Evolutionary conservation across 2,888 invertebrate genomes (phyloP).

Genomic region (Antitype chi): DNA sequence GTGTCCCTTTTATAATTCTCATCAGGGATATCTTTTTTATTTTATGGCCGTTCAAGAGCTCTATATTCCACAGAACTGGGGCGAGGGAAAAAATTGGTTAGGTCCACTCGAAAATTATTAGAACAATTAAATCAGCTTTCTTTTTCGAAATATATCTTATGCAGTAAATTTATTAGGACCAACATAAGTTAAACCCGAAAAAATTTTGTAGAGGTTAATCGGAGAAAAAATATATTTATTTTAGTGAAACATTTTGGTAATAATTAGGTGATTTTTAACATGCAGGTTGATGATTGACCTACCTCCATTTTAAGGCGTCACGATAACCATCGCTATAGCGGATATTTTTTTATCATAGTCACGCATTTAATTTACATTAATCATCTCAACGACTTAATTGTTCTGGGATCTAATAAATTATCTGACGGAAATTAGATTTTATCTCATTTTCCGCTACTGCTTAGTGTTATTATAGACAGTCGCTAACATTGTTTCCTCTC

Average conservation of each 20-base stretch:
- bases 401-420: background rate
- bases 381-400: slow-evolving; percentile 28
- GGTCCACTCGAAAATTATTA: slow-evolving; percentile 54
- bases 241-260: background rate
- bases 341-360: background rate
- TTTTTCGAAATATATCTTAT: background rate
- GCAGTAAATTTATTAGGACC: background rate
- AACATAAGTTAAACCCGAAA: background rate
- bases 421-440: slow-evolving; percentile 2
- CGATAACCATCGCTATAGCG: background rate
- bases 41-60: slow-evolving; percentile 62
- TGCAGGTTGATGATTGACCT: no score
- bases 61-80: slow-evolving; percentile 60
- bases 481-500: background rate
- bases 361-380: slow-evolving; percentile 20
- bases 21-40: slow-evolving; percentile 49
- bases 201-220: background rate
- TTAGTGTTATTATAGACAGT: background rate
- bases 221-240: background rate
- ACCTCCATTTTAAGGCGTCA: background rate
- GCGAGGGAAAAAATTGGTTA: slow-evolving; percentile 41
- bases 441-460: background rate
- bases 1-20: slow-evolving; percentile 39
- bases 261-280: background rate
- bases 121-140: slow-evolving; percentile 60